phyloP scores from a whole-genome alignment of 2,888 invertebrate species.

The Ariolimax columbianus region DNA sequence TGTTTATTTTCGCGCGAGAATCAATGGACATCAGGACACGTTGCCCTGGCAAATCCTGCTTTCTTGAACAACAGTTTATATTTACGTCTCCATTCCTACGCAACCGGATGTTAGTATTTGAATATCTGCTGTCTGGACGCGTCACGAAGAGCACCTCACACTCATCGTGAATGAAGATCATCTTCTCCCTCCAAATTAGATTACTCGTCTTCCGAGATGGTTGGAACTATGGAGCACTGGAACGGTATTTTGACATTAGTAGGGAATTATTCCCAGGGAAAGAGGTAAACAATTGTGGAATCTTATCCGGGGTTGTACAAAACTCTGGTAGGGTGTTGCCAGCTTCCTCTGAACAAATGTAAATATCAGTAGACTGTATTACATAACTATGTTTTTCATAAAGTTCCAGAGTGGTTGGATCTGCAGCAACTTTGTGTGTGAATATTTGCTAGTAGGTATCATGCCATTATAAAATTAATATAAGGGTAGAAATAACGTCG shows the following conservation, averaged over 20 bases:
- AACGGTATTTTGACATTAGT: not conserved
- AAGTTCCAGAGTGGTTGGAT: no score
- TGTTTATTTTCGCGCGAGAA: not conserved
- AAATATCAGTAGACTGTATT: no score
- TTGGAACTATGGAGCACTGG: not conserved
- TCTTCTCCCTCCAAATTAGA: slow-evolving; percentile 12
- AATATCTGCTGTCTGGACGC: not conserved
- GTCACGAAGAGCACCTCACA: not conserved
- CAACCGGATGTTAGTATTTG: slow-evolving; percentile 10
- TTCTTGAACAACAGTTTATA: not conserved
- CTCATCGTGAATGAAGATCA: not conserved
- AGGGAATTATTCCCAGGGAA: not conserved
- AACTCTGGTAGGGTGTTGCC: not conserved
- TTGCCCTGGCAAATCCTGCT: not conserved
- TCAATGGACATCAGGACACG: not conserved
- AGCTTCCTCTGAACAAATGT: no score
- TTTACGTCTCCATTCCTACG: not conserved
- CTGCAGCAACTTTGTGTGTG: no score
- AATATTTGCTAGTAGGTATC: no score
- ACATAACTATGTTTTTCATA: no score
- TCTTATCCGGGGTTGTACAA: not conserved
- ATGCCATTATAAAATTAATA: no score
- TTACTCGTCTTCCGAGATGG: not conserved
- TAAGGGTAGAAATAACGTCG: no score
- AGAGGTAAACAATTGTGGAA: not conserved